Evolutionary conservation across 2,888 invertebrate species (phyloP), one percentile per base, ranked within the genome.

Genomic region (Drosophila lutescens): DNA sequence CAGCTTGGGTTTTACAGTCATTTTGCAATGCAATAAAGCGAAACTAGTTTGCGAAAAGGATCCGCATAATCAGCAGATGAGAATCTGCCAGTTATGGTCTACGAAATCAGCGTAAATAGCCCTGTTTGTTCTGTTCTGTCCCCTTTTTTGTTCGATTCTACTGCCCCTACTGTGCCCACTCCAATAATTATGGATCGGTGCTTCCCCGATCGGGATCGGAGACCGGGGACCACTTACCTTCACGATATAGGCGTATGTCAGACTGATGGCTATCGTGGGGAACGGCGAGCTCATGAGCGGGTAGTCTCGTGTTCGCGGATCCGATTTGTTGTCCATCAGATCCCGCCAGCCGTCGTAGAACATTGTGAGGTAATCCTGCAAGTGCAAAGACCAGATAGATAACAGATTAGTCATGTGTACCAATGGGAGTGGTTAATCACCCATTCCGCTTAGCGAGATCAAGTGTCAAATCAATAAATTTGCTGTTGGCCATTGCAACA

Each of bases 271-370:
- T 68, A 97, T 90, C 55, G 97, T 96, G 49, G 97, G 96, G 73
- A 96, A 93, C 8, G 97, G 97, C 20, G 96, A 95, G 82, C 95
- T 95, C 96, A 97, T 96, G 92, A 97, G 93, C 63, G 95, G 93
- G 96, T 96, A 97, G 87, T 94, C 94, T 84, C 95, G 95, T 65
- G 96, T 96, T 80, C 97, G 93, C 36, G 95, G 95, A 93, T 98
- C 96, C 90, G 97, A 96, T 92, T 96, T 95, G 90, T 97, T 96
- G 91, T 96, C 96, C 96, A 97, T 96, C 68, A 97, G 90, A 91
- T 97, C 96, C 80, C 92, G 91, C 92, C 92, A 92, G 73, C 92
- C 92, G 79, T 91, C 91, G 76, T 91, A 92, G 74, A 92, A 86
- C 83, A 86, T 80, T 89, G 90, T 88, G 76, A 91, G 86, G 73